These are phyloP conservation scores for Brienomyrus longianalis DNA, from an alignment of 2,113 vertebrate genomes.

Conservation along the genomic window DNA sequence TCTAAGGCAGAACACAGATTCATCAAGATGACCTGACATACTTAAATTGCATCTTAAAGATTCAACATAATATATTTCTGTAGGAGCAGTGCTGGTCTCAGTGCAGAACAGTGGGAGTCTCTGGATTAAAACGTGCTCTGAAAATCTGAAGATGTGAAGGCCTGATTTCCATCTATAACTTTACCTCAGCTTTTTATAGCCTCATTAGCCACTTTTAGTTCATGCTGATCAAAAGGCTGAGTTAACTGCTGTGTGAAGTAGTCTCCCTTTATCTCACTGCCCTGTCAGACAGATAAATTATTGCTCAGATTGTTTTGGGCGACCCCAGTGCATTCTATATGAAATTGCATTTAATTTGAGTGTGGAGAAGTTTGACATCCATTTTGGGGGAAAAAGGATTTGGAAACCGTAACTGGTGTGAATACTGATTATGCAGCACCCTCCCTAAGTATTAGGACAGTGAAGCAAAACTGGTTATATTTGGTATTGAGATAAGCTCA, in stretches of 20 bases:
- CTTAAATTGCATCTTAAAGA: neutral
- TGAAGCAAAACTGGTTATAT: neutral
- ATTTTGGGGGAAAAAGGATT: neutral
- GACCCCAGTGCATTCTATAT: neutral
- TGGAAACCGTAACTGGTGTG: neutral
- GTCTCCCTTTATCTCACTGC: neutral
- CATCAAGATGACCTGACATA: neutral
- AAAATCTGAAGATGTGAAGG: neutral
- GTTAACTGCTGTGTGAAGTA: neutral
- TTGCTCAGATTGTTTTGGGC: neutral
- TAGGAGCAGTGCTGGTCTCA: neutral
- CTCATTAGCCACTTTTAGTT: neutral
- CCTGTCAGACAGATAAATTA: neutral
- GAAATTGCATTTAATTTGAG: neutral
- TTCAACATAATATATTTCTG: neutral
- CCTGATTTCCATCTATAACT: neutral
- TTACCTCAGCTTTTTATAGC: neutral
- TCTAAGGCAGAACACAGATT: neutral
- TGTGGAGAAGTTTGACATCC: neutral
- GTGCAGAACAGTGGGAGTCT: neutral
- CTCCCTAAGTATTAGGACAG: neutral
- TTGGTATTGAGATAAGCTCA: neutral
- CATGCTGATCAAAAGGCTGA: neutral
- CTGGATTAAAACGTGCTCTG: neutral
- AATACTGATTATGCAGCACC: neutral